Evolutionary conservation across 2,797 vertebrate species (phyloP).

Genomic region (Lophotriccus pileatus): DNA sequence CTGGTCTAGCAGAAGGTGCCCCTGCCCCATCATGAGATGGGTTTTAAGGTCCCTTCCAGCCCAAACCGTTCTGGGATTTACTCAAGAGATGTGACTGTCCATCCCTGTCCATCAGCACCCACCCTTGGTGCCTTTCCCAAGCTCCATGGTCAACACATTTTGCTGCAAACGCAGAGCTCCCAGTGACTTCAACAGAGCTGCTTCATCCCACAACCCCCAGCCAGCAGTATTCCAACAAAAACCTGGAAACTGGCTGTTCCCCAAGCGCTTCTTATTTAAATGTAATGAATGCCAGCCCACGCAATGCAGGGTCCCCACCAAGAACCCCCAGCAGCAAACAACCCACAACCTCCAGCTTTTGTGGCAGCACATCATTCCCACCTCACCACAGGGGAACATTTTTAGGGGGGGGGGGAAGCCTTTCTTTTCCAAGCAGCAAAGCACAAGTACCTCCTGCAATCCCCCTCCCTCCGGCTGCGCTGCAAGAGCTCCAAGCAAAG

Average conservation of each 20-base stretch:
- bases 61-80: not conserved
- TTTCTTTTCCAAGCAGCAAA: not conserved
- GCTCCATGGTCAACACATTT: fast-evolving
- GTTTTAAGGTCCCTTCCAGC: not conserved
- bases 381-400: not conserved
- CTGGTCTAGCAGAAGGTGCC: not conserved
- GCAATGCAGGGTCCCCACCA: fast-evolving
- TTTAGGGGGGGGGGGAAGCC: fast-evolving
- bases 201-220: not conserved
- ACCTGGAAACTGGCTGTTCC: not conserved
- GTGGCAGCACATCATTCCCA: not conserved
- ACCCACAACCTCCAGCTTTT: not conserved
- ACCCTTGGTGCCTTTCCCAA: fast-evolving
- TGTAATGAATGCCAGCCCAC: not conserved
- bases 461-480: not conserved
- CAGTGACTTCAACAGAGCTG: not conserved
- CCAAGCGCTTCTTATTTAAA: not conserved
- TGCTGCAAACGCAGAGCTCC: not conserved
- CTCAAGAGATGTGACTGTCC: fast-evolving
- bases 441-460: not conserved
- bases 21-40: not conserved
- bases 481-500: not conserved
- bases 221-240: not conserved
- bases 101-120: not conserved
- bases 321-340: not conserved